A percentile compares a stretch with the other conserved stretches of the same genome.
phyloP scores from a whole-genome alignment of 2,888 invertebrate genomes.

The Megastigmus dorsalis region DNA sequence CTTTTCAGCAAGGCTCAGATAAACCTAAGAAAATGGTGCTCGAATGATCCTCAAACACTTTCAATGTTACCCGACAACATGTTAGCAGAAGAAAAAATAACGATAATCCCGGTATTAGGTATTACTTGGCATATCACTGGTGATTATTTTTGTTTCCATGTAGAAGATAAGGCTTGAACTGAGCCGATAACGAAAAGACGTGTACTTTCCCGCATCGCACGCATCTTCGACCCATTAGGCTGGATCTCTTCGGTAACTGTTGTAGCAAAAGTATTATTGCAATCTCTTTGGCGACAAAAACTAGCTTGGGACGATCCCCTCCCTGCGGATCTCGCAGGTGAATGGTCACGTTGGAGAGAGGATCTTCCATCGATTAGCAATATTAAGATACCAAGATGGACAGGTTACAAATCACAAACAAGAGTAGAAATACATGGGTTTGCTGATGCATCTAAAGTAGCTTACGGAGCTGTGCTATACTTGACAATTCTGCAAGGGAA shows the following conservation, averaged over 20 bases:
- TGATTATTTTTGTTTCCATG: background rate
- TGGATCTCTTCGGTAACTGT: background rate
- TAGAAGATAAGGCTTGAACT: background rate
- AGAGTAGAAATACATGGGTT: background rate
- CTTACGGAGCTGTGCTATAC: background rate
- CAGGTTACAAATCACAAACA: background rate
- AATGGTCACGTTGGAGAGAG: background rate
- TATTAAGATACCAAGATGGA: background rate
- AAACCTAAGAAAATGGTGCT: background rate
- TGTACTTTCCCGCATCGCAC: background rate
- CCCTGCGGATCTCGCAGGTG: background rate
- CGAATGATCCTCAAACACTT: background rate
- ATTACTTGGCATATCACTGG: background rate
- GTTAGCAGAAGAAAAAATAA: background rate
- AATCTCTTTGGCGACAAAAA: background rate
- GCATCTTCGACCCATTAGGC: background rate
- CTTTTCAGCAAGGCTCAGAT: background rate
- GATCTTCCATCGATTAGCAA: background rate
- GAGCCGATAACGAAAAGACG: background rate
- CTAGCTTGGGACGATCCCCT: background rate
- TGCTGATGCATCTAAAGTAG: background rate
- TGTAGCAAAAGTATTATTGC: background rate
- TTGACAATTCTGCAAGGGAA: background rate
- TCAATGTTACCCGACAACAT: background rate
- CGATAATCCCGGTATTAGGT: background rate